phyloP scores from a whole-genome alignment of 1,140 invertebrate species.

The Hycleus phaleratus region DNA sequence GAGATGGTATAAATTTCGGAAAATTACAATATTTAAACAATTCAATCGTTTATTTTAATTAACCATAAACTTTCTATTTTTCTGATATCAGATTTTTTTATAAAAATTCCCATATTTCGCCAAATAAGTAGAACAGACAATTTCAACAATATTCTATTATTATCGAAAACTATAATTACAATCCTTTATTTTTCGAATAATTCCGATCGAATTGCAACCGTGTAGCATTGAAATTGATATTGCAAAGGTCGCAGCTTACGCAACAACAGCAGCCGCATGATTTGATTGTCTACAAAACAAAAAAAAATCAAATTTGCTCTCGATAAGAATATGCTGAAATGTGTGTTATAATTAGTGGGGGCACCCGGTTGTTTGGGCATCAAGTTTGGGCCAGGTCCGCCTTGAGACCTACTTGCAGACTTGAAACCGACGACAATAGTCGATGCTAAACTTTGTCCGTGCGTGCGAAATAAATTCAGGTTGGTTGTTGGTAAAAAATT shows the following conservation, averaged over 20 bases:
- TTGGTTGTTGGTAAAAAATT: not conserved
- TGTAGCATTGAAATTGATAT: too few species aligned
- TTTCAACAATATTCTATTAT: too few species aligned
- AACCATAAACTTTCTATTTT: too few species aligned
- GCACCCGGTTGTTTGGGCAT: constrained; percentile 12
- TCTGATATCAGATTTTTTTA: too few species aligned
- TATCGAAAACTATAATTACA: too few species aligned
- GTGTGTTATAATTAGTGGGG: constrained; percentile 14
- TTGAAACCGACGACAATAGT: not conserved
- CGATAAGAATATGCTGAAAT: constrained; percentile 8
- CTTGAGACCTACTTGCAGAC: constrained; percentile 18
- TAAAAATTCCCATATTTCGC: too few species aligned
- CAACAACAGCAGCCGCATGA: too few species aligned
- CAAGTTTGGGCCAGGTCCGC: constrained; percentile 20
- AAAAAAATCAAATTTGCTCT: constrained; percentile 15
- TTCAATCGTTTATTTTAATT: not conserved
- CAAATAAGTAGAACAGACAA: too few species aligned
- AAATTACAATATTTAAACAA: not conserved
- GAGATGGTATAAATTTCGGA: not conserved
- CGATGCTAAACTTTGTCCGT: not conserved
- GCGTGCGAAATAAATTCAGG: constrained; percentile 9
- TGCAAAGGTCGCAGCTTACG: too few species aligned
- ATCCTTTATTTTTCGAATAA: too few species aligned
- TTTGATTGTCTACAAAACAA: too few species aligned
- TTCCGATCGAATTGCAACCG: too few species aligned